These are phyloP conservation scores for Tenthredo notha DNA, from an alignment of 2,888 invertebrate genomes.

Conservation along the genomic window DNA sequence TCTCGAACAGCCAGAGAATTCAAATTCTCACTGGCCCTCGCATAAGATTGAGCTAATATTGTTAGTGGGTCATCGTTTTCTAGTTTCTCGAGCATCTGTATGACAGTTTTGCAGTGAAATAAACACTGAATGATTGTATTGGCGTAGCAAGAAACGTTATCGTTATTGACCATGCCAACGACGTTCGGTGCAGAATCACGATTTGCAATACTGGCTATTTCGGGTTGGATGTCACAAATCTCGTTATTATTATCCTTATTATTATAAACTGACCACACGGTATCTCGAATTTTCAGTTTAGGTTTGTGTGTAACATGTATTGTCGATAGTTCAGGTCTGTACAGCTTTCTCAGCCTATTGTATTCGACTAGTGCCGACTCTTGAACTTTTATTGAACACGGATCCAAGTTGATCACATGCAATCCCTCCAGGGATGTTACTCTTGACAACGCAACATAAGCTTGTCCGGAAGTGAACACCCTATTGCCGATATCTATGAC, in stretches of 20 bases:
- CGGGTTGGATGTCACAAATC: neutral
- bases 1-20: slow-evolving; percentile 30
- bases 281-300: neutral
- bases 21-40: neutral
- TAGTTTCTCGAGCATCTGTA: neutral
- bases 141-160: slow-evolving; percentile 43
- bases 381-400: slow-evolving; percentile 57
- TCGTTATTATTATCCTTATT: no score
- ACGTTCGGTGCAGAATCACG: neutral
- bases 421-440: slow-evolving; percentile 60
- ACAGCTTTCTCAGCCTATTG: slow-evolving; percentile 57
- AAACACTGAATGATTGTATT: slow-evolving; percentile 45
- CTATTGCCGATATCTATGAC: slow-evolving; percentile 61
- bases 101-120: slow-evolving; percentile 37
- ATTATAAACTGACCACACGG: slow-evolving; percentile 17
- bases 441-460: slow-evolving; percentile 60
- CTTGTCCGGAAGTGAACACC: slow-evolving; percentile 53
- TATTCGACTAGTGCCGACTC: slow-evolving; percentile 58
- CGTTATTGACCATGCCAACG: neutral
- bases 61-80: neutral
- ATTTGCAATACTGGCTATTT: neutral
- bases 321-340: slow-evolving; percentile 38
- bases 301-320: slow-evolving; percentile 2
- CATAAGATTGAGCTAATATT: neutral
- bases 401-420: slow-evolving; percentile 61